Percentiles rank a stretch among this genome's conserved stretches.
phyloP scores from a whole-genome alignment of 2,888 invertebrate species.

The Mythimna albipuncta region DNA sequence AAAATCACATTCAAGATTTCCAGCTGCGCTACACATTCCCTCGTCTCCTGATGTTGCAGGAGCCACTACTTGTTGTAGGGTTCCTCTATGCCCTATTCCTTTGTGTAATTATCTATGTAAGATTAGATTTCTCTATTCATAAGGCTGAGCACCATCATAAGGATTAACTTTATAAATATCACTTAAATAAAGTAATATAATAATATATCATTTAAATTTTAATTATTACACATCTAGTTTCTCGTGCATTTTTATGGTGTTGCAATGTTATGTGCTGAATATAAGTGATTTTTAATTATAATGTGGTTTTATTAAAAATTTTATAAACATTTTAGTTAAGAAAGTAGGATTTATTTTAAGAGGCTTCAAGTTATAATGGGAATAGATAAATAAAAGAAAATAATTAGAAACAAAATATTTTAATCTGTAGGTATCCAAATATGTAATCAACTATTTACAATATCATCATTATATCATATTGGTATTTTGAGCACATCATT shows the following conservation, averaged over 20 bases:
- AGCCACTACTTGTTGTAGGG: constrained; percentile 96
- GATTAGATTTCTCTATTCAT: constrained; percentile 98
- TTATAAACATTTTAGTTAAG: neutral
- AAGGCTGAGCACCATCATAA: constrained; percentile 92
- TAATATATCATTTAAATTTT: constrained; percentile 66
- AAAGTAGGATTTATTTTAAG: too few relatives aligned
- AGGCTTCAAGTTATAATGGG: too few relatives aligned
- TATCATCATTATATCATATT: neutral
- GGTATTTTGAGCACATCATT: constrained; percentile 37
- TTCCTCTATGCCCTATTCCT: constrained; percentile 97
- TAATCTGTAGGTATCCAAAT: constrained; percentile 17
- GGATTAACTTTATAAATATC: constrained; percentile 79
- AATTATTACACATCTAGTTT: constrained; percentile 71
- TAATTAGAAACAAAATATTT: constrained; percentile 21
- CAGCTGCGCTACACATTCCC: constrained; percentile 97
- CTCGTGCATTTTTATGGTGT: constrained; percentile 75
- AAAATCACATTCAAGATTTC: constrained; percentile 99
- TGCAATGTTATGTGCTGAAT: constrained; percentile 72
- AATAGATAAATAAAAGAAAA: constrained; percentile 21
- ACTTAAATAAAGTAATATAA: too few relatives aligned
- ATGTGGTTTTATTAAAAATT: constrained; percentile 52
- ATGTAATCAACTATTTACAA: constrained; percentile 13
- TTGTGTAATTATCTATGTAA: constrained; percentile 97
- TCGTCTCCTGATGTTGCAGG: constrained; percentile 96
- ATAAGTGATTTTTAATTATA: constrained; percentile 72